Percentiles rank a stretch among this genome's conserved stretches.
phyloP scores from a whole-genome alignment of 2,888 invertebrate species.

The Nephrotoma flavescens region DNA sequence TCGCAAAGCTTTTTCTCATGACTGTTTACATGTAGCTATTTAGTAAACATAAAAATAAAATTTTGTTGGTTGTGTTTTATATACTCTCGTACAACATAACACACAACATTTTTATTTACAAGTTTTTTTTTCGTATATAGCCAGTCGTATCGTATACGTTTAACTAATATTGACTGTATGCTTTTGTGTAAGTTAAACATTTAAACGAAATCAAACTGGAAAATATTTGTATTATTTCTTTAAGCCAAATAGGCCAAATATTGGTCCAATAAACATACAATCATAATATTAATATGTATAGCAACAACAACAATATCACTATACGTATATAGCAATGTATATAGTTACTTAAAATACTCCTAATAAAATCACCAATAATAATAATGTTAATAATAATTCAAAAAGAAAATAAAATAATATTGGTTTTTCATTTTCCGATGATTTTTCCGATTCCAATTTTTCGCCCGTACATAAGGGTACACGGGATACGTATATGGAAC shows the following conservation, averaged over 20 bases:
- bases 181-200: conserved; percentile 1
- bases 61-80: neutral
- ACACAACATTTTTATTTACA: neutral
- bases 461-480: neutral
- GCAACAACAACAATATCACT: neutral
- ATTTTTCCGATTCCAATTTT: neutral
- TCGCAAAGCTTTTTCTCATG: neutral
- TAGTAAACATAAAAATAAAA: neutral
- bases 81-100: neutral
- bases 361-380: neutral
- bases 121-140: neutral
- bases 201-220: conserved; percentile 3
- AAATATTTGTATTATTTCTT: conserved; percentile 3
- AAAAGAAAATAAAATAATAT: neutral
- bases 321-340: neutral
- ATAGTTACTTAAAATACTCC: neutral
- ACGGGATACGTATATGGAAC: neutral
- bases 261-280: conserved; percentile 1
- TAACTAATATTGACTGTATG: neutral
- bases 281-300: neutral
- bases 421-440: neutral
- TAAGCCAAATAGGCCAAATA: conserved; percentile 4
- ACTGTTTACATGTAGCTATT: neutral
- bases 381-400: neutral
- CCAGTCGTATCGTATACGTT: neutral